These are phyloP conservation scores for Cataglyphis albicans DNA, from an alignment of 2,888 invertebrate genomes.

Conservation along the genomic window DNA sequence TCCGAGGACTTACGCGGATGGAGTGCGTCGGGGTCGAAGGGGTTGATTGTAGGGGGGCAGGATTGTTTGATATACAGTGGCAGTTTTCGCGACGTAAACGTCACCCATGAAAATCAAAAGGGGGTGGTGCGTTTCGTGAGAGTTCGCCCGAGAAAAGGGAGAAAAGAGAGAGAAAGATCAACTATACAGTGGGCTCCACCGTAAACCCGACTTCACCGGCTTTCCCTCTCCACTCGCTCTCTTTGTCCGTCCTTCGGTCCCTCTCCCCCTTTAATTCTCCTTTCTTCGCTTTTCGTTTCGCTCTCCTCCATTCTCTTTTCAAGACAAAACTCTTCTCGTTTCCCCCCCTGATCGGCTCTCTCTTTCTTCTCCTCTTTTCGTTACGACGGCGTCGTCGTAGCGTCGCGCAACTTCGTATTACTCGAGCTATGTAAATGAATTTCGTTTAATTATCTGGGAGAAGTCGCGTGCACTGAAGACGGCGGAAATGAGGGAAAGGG, in stretches of 20 bases:
- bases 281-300: conserved; percentile 54
- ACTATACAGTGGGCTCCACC: conserved; percentile 22
- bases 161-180: neutral
- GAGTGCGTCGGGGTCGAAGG: conserved; percentile 31
- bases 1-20: conserved; percentile 9
- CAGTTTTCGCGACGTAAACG: conserved; percentile 53
- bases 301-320: conserved; percentile 38
- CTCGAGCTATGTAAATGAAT: conserved; percentile 85
- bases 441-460: conserved; percentile 84
- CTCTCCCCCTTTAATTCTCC: conserved; percentile 24
- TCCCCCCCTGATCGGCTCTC: neutral
- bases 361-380: conserved; percentile 41
- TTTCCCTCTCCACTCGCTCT: conserved; percentile 45
- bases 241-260: conserved; percentile 25
- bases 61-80: conserved; percentile 60
- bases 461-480: conserved; percentile 59
- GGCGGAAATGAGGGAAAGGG: conserved; percentile 61
- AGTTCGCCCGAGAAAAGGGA: conserved; percentile 25
- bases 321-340: conserved; percentile 10
- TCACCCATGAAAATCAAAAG: conserved; percentile 71
- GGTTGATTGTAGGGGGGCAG: neutral
- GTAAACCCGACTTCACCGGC: conserved; percentile 66
- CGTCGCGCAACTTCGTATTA: conserved; percentile 79
- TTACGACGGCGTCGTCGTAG: conserved; percentile 41
- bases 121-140: conserved; percentile 36